Conservation (phyloP, 64 coral and sea anemone species). For the Astreopora myriophthalma region DNA sequence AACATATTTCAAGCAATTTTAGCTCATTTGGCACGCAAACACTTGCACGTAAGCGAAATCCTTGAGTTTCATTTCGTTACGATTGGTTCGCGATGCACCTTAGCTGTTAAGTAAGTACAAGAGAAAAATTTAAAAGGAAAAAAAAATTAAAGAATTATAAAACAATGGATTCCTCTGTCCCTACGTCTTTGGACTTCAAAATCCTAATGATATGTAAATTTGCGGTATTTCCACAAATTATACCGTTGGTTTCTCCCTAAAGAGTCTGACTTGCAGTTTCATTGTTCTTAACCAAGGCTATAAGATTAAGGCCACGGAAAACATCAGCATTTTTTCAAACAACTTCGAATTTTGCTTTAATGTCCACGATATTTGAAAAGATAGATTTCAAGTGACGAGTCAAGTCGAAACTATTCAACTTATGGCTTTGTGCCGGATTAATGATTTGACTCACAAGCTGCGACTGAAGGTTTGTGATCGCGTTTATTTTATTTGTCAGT, state of each 20-base stretch:
- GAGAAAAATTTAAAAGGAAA: background rate
- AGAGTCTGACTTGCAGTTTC: background rate
- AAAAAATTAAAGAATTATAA: too few species aligned
- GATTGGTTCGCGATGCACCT: too few species aligned
- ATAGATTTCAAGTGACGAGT: background rate
- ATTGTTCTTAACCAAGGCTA: background rate
- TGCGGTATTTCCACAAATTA: background rate
- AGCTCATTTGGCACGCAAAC: background rate
- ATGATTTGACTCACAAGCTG: background rate
- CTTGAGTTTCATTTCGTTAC: background rate
- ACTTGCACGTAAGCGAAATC: too few species aligned
- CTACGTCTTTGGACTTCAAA: background rate
- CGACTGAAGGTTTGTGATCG: background rate
- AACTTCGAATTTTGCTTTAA: background rate
- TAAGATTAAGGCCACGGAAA: background rate
- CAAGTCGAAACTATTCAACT: background rate
- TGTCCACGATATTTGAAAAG: background rate
- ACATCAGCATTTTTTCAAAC: background rate
- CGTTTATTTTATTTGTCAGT: background rate
- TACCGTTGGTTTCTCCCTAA: background rate
- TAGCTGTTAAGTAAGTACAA: background rate
- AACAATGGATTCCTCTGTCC: background rate
- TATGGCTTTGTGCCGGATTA: background rate
- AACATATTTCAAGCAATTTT: background rate
- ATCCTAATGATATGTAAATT: background rate